Evolutionary conservation across 2,888 invertebrate species (phyloP).

Genomic region (Pinctada fucata): DNA sequence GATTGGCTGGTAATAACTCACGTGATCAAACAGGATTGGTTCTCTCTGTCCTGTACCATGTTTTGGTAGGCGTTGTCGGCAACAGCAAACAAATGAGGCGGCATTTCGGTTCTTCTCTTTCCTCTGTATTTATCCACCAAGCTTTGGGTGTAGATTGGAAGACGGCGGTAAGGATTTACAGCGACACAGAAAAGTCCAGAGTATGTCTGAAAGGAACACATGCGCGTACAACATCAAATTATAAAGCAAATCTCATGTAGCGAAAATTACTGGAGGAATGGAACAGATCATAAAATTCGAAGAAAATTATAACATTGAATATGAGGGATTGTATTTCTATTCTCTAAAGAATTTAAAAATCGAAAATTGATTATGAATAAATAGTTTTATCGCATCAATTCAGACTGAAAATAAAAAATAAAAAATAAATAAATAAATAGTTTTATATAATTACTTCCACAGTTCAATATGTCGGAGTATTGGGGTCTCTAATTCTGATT

Average conservation of each 20-base stretch:
- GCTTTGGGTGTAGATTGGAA: conserved; percentile 98
- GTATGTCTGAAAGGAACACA: conserved; percentile 88
- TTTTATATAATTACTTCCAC: no score
- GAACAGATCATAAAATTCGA: no score
- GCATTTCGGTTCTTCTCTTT: conserved; percentile 99
- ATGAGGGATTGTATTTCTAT: no score
- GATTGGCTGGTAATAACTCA: conserved; percentile 80
- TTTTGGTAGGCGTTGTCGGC: conserved; percentile 99
- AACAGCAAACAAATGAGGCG: conserved; percentile 99
- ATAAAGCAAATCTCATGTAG: background rate
- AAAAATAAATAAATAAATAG: no score
- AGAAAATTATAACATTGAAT: no score
- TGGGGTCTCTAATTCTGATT: no score
- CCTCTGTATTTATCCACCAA: conserved; percentile 99
- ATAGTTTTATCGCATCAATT: no score
- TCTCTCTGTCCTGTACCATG: conserved; percentile 99
- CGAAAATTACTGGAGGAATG: no score
- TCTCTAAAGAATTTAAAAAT: no score
- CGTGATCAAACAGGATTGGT: conserved; percentile 99
- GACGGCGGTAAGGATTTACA: conserved; percentile 99
- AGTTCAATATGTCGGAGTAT: no score
- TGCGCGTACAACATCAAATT: background rate
- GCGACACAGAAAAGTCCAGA: conserved; percentile 99
- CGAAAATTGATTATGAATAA: no score
- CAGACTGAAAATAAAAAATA: no score